phyloP scores from a whole-genome alignment of 2,797 vertebrate genomes.

The Cryptoblepharus egeriae region DNA sequence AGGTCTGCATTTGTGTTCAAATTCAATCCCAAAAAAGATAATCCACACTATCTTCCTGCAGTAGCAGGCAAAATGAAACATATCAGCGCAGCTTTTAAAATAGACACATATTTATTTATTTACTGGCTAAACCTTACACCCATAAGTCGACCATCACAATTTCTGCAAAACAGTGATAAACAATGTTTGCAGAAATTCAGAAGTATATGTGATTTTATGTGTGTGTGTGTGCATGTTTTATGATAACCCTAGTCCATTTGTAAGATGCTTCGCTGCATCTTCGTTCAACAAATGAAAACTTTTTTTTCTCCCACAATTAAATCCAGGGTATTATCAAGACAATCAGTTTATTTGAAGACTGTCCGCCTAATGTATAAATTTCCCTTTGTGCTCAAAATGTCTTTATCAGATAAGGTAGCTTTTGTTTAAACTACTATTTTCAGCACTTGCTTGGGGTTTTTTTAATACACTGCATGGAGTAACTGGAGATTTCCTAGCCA shows the following conservation, averaged over 20 bases:
- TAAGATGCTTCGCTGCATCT: slow-evolving; percentile 73
- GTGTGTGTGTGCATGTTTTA: slow-evolving; percentile 24
- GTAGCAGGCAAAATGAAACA: slow-evolving; percentile 50
- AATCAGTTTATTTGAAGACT: slow-evolving; percentile 79
- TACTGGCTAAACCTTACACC: slow-evolving; percentile 53
- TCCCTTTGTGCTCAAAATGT: slow-evolving; percentile 77
- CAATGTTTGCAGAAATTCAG: slow-evolving; percentile 56
- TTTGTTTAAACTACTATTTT: slow-evolving; percentile 83
- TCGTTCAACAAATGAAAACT: slow-evolving; percentile 74
- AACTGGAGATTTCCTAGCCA: slow-evolving; percentile 79
- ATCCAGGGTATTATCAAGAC: slow-evolving; percentile 72
- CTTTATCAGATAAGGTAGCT: slow-evolving; percentile 80
- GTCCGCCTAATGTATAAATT: slow-evolving; percentile 77
- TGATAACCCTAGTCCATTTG: slow-evolving; percentile 68
- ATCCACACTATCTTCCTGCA: slow-evolving; percentile 20
- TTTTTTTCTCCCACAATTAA: slow-evolving; percentile 79
- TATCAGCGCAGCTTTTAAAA: slow-evolving; percentile 56
- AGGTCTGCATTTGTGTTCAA: slow-evolving; percentile 30
- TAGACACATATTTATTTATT: slow-evolving; percentile 68
- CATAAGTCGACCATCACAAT: slow-evolving; percentile 57
- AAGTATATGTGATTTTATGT: slow-evolving; percentile 38
- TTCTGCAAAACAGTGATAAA: slow-evolving; percentile 65
- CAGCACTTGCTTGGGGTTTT: slow-evolving; percentile 77
- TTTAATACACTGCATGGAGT: slow-evolving; percentile 72
- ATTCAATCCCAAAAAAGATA: slow-evolving; percentile 24